Evolutionary conservation across 2,797 vertebrate species (phyloP), one percentile per base, ranked within the genome.

Genomic region (Delichon dasypus): DNA sequence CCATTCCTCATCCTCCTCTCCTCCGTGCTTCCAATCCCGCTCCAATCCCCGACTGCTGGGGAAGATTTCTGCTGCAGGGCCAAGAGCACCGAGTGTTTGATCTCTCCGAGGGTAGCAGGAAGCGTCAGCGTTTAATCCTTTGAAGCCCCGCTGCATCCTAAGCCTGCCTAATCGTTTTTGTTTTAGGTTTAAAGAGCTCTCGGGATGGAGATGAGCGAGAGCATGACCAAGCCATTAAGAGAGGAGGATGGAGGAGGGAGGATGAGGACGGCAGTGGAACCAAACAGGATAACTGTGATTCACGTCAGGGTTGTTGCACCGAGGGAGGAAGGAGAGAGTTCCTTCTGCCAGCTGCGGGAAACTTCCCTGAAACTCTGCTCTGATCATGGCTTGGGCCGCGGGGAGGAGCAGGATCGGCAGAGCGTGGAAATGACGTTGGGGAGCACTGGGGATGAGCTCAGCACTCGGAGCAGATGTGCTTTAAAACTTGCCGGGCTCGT

Each of bases 141-240:
- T 88, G 91, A 97, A 97, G 97, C 94, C 61, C 86, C 60, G 94
- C 82, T 54, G 51, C 87, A 92, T 74, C 95, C 92, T 95, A 94
- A 96, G 97, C 95, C 90, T 94, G 93, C 81, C 93, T 97, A 89
- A 93, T 94, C 82, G 36, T 58, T 89, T 89, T 79, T 94, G 82
- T 40, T 93, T 88, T 58, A 75, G 85, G 51, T 66, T 90, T 92
- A 60, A 84, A 90, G 62, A 64, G 18, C 5, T 1, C 64, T 77
- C 9, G 50, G 32, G 66, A 38, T 75, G 76, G 81, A 68, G 82
- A 75, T 38, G 77, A 80, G 47, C 42, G 29, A 86, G 90, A 91
- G 66, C 62, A 29, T 14, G 82, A 53, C 67, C 45, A 38, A 51
- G 65, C 53, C 53, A 2, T 57, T 32, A 67, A 21, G 51, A 29